A percentile compares a stretch with the other conserved stretches of the same genome.
Conservation (phyloP, 1,140 invertebrate species). For the Panagrolaimus sp. region DNA sequence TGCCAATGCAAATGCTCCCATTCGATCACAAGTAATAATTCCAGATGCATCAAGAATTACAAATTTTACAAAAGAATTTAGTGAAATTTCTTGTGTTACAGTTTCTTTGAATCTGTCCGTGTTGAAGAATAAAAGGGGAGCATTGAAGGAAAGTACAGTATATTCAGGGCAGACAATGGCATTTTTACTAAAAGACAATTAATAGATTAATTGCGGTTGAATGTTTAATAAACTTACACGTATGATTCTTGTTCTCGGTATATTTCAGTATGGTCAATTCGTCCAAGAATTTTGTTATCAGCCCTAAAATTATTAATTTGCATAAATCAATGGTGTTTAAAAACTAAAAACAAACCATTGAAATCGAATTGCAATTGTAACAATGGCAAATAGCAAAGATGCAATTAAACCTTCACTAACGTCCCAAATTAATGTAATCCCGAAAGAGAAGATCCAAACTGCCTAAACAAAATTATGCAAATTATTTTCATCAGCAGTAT, state of each 20-base stretch:
- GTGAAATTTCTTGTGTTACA: neutral
- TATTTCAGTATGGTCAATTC: neutral
- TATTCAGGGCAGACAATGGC: neutral
- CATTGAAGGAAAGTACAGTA: neutral
- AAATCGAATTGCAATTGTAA: neutral
- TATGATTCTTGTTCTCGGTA: neutral
- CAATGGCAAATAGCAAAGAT: neutral
- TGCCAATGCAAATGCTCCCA: neutral
- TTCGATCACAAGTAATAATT: neutral
- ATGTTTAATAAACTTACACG: neutral
- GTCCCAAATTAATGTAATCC: neutral
- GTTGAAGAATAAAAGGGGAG: constrained; percentile 1
- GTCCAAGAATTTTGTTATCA: neutral
- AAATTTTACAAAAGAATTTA: neutral
- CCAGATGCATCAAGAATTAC: neutral
- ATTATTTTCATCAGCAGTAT: neutral
- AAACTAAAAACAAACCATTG: neutral
- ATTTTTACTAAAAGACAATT: too few relatives aligned
- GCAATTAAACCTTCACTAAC: neutral
- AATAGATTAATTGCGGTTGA: too few relatives aligned
- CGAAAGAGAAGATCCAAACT: neutral
- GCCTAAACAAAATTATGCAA: neutral
- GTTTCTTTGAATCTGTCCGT: neutral
- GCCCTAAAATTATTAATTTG: too few relatives aligned
- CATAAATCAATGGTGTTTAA: too few relatives aligned